These are phyloP conservation scores for Ophioderma brevispina DNA, from an alignment of 35 echinoderm and acorn worm genomes.

Conservation along the genomic window DNA sequence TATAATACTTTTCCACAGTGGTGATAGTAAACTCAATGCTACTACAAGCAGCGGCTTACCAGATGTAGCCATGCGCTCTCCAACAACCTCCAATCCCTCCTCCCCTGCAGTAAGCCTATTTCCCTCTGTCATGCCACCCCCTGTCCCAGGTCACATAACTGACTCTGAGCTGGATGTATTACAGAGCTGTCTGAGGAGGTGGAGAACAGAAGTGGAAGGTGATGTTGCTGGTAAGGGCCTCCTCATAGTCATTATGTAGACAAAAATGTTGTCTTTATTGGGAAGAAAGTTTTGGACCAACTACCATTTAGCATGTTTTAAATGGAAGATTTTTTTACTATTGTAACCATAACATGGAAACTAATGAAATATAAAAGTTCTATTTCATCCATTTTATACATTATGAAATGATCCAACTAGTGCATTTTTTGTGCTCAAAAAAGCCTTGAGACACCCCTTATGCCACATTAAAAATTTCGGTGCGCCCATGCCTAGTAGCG, in stretches of 20 bases:
- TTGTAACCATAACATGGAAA: no score
- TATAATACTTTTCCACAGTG: no score
- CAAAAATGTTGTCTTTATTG: background rate
- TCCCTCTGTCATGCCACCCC: background rate
- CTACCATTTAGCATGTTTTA: no score
- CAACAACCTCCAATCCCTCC: background rate
- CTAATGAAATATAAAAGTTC: no score
- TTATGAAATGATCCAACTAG: no score
- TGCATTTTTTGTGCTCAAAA: no score
- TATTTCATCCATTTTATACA: no score
- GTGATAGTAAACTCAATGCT: background rate
- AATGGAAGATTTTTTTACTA: no score
- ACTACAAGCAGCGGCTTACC: background rate
- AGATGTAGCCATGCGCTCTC: constrained; percentile 27
- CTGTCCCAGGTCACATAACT: constrained; percentile 76
- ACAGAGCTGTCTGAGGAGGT: constrained; percentile 80
- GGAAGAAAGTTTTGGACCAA: no score
- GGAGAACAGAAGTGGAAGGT: constrained; percentile 87
- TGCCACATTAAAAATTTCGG: no score
- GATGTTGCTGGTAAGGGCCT: constrained; percentile 84
- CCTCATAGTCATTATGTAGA: background rate
- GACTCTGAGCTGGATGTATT: constrained; percentile 80
- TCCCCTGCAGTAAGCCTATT: background rate
- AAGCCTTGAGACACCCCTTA: no score
- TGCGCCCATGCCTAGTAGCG: no score